Evolutionary conservation across 1,140 invertebrate genomes (phyloP).

Genomic region (Heliconius hewitsoni): DNA sequence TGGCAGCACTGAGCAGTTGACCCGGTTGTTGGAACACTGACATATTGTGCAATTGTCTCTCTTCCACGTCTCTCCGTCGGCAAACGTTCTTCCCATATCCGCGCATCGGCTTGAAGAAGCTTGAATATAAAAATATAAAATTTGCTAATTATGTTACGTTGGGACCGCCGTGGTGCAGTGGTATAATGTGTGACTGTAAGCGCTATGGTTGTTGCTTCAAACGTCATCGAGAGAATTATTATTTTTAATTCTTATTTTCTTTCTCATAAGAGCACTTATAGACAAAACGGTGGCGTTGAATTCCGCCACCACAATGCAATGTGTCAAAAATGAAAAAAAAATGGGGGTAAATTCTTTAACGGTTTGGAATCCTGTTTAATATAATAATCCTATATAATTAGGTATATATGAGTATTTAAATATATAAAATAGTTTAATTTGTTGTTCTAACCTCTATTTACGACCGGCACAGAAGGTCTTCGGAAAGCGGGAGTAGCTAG

Average conservation of each 20-base stretch:
- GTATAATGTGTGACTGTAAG: not conserved
- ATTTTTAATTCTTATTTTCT: too few relatives aligned
- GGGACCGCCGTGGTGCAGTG: too few relatives aligned
- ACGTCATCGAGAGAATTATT: not conserved
- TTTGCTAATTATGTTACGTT: too few relatives aligned
- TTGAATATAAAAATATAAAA: not conserved
- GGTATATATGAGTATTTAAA: not conserved
- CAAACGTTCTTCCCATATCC: conserved; percentile 74
- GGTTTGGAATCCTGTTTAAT: too few relatives aligned
- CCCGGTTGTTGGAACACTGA: conserved; percentile 81
- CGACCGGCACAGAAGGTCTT: conserved; percentile 36
- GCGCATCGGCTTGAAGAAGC: conserved; percentile 45
- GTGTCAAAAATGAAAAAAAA: too few relatives aligned
- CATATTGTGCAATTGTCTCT: conserved; percentile 85
- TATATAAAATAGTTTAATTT: not conserved
- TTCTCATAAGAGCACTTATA: too few relatives aligned
- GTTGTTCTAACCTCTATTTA: conserved; percentile 40
- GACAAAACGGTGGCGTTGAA: too few relatives aligned
- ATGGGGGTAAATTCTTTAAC: too few relatives aligned
- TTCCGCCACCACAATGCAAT: too few relatives aligned
- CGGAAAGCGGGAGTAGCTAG: conserved; percentile 31
- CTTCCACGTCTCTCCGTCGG: conserved; percentile 84
- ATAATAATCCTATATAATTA: too few relatives aligned
- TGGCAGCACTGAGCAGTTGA: conserved; percentile 80
- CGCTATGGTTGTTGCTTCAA: not conserved